phyloP scores from a whole-genome alignment of 53 echinoderm and acorn worm genomes.

The Astropecten irregularis region DNA sequence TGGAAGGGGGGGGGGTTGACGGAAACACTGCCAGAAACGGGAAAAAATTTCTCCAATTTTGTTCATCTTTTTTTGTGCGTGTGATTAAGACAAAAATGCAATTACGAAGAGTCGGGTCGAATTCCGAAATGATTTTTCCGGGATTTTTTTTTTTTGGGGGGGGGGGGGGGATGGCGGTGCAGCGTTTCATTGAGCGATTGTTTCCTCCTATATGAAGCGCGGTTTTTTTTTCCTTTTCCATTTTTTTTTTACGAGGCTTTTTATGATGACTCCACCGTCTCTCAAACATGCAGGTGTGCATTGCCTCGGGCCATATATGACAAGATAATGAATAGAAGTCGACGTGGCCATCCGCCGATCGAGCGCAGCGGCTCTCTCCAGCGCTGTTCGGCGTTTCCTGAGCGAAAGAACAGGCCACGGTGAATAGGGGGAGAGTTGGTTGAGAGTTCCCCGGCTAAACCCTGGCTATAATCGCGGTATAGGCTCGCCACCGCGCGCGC shows the following conservation, averaged over 20 bases:
- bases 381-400: slow-evolving; percentile 39
- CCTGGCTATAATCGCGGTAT: no score
- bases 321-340: slow-evolving; percentile 53
- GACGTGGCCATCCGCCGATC: slow-evolving; percentile 29
- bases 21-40: no score
- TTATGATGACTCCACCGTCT: slow-evolving; percentile 5
- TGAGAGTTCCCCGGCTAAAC: no score
- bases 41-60: no score
- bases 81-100: slow-evolving; percentile 37
- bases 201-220: background rate
- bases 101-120: slow-evolving; percentile 13
- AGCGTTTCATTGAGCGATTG: slow-evolving; percentile 38
- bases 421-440: no score
- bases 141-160: background rate
- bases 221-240: no score
- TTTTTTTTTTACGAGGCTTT: slow-evolving; percentile 4
- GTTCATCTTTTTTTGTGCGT: no score
- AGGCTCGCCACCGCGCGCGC: background rate
- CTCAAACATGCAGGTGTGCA: slow-evolving; percentile 36
- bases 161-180: slow-evolving; percentile 9
- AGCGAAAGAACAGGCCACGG: background rate
- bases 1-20: no score
- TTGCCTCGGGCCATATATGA: slow-evolving; percentile 23
- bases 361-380: slow-evolving; percentile 11
- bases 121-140: slow-evolving; percentile 23